phyloP scores from a whole-genome alignment of 2,113 vertebrate species.

The Gnathonemus longibarbis region DNA sequence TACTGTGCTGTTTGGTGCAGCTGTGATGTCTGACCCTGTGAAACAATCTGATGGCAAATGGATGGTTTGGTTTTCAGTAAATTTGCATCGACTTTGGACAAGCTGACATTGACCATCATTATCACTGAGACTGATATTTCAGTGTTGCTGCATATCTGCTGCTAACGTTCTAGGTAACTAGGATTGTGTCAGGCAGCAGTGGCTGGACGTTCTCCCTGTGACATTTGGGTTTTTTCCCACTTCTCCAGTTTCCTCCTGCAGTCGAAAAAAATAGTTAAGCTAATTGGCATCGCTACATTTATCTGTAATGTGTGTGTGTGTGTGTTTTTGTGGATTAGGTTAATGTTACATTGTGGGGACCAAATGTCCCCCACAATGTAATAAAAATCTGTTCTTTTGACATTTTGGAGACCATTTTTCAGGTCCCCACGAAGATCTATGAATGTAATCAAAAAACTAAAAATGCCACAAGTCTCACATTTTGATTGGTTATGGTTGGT shows the following conservation, averaged over 20 bases:
- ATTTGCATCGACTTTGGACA: background rate
- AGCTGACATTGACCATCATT: background rate
- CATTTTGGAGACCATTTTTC: no score
- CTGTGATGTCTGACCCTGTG: background rate
- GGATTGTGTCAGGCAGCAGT: background rate
- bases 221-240: background rate
- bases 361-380: no score
- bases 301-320: background rate
- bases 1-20: background rate
- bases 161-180: background rate
- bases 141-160: background rate
- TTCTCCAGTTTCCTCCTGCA: background rate
- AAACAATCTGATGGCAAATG: background rate
- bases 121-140: background rate
- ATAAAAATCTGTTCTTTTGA: no score
- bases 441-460: no score
- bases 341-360: no score
- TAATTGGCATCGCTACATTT: background rate
- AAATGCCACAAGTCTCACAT: no score
- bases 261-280: background rate
- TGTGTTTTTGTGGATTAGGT: no score
- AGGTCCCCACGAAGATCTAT: no score
- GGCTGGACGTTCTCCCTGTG: background rate
- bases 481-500: no score
- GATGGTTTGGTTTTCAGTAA: background rate